These are phyloP conservation scores for Phataginus tricuspis DNA, from an alignment of 2,797 vertebrate genomes.

Conservation along the genomic window DNA sequence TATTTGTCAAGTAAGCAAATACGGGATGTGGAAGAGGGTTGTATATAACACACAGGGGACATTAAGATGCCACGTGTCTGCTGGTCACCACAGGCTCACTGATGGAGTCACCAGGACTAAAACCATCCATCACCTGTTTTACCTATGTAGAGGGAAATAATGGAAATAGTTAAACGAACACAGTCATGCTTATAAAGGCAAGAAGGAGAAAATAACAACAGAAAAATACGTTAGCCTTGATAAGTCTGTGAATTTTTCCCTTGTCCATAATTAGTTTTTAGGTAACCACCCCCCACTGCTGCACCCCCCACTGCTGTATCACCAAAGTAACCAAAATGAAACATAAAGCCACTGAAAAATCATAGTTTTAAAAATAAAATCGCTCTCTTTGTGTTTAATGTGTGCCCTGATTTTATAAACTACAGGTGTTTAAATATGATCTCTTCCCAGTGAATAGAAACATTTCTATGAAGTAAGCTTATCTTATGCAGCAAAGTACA, in stretches of 20 bases:
- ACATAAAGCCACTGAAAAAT: not conserved
- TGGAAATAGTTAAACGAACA: not conserved
- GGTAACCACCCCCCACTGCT: not conserved
- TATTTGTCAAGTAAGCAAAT: constrained; percentile 8
- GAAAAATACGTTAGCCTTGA: not conserved
- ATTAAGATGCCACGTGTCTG: not conserved
- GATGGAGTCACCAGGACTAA: not conserved
- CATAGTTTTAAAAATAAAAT: constrained; percentile 24
- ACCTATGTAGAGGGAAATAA: not conserved
- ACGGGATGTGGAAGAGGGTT: not conserved
- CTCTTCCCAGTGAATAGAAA: constrained; percentile 6
- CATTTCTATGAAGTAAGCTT: constrained; percentile 44
- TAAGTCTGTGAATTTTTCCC: not conserved
- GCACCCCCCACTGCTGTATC: not conserved
- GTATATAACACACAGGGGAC: not conserved
- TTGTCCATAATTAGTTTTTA: constrained; percentile 24
- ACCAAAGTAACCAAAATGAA: not conserved
- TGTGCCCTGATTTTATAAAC: not conserved
- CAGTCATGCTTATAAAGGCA: not conserved
- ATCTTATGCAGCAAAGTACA: not conserved
- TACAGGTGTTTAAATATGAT: not conserved
- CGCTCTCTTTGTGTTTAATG: not conserved
- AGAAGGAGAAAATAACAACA: constrained; percentile 26
- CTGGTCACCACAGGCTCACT: not conserved
- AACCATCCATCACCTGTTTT: not conserved